A percentile compares a stretch with the other conserved stretches of the same genome.
These are phyloP conservation scores for Herminia tarsipennalis DNA, from an alignment of 2,888 invertebrate genomes.

Conservation along the genomic window DNA sequence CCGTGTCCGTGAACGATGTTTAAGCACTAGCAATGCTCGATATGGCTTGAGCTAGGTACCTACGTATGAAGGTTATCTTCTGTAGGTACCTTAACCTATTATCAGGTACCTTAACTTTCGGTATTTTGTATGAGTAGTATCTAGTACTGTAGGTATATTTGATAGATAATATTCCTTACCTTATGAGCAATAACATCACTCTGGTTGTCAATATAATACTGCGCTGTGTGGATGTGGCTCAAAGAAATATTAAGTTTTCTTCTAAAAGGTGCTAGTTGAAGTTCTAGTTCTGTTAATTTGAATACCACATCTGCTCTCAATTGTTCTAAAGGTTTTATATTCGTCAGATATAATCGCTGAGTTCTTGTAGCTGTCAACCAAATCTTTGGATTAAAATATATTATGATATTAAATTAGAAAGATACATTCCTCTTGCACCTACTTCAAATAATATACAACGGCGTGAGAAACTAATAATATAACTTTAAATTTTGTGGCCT, in stretches of 20 bases:
- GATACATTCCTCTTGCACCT: too few species aligned
- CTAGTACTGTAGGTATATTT: background rate
- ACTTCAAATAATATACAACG: too few species aligned
- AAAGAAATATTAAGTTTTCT: conserved; percentile 90
- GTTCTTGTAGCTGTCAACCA: conserved; percentile 83
- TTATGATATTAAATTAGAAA: background rate
- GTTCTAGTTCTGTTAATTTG: conserved; percentile 90
- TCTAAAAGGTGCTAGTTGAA: conserved; percentile 89
- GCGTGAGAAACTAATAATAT: too few species aligned
- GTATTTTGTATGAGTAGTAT: too few species aligned
- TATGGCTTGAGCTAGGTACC: too few species aligned
- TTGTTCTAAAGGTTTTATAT: conserved; percentile 89
- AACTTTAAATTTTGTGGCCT: too few species aligned
- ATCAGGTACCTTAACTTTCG: too few species aligned
- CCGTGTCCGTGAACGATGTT: too few species aligned
- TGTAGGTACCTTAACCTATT: too few species aligned
- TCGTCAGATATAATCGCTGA: conserved; percentile 87
- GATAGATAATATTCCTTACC: conserved; percentile 70
- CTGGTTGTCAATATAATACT: conserved; percentile 90
- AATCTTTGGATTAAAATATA: too few species aligned
- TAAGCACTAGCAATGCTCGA: too few species aligned
- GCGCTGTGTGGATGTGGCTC: conserved; percentile 91
- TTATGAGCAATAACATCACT: conserved; percentile 89
- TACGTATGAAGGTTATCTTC: too few species aligned
- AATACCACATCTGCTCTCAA: conserved; percentile 90